Conservation (phyloP, 2,113 vertebrate species). For the Pomatorhinus ruficollis region DNA sequence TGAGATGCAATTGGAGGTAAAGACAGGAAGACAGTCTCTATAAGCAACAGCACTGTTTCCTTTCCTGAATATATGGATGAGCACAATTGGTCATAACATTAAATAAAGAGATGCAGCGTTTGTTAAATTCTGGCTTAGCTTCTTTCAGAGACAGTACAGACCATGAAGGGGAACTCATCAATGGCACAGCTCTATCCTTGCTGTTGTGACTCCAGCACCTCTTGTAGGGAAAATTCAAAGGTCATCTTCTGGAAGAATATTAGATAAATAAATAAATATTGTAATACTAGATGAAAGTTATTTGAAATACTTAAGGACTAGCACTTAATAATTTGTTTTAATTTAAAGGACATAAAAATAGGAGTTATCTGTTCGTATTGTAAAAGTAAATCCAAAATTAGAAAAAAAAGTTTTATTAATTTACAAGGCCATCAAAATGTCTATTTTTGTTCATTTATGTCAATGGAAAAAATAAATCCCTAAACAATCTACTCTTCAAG, state of each 20-base stretch:
- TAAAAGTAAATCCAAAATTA: background rate
- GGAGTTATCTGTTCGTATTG: background rate
- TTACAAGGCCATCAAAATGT: background rate
- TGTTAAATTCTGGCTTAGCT: background rate
- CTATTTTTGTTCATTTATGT: background rate
- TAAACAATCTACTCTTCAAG: background rate
- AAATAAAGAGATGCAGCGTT: background rate
- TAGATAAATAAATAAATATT: background rate
- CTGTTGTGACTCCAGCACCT: background rate
- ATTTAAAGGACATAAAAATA: background rate
- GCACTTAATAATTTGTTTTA: background rate
- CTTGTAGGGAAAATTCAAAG: background rate
- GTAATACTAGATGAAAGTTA: background rate
- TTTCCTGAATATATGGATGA: background rate
- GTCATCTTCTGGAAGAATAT: background rate
- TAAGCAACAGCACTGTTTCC: background rate
- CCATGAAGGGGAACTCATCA: background rate
- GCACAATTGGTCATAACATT: accelerated
- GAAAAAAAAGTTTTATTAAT: background rate
- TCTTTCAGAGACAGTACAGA: background rate
- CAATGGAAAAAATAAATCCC: background rate
- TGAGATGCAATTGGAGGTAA: background rate
- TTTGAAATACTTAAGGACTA: background rate
- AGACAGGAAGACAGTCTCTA: background rate
- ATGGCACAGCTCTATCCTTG: background rate